These are phyloP conservation scores for Pyrochroa serraticornis DNA, from an alignment of 2,888 invertebrate genomes.

Conservation along the genomic window DNA sequence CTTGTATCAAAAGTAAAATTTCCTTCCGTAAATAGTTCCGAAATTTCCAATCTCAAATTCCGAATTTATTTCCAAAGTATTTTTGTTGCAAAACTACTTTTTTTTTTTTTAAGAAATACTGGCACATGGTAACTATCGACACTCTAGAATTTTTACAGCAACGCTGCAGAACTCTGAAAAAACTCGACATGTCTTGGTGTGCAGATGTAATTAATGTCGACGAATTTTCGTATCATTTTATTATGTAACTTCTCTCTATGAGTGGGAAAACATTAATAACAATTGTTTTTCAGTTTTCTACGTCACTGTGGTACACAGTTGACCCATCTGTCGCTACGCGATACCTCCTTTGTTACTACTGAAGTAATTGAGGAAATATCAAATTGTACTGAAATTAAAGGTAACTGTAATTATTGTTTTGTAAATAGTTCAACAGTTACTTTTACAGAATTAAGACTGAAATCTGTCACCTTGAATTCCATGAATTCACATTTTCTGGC, in stretches of 20 bases:
- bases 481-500: conserved; percentile 64
- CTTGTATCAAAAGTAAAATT: no score
- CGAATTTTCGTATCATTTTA: no score
- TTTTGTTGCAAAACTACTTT: no score
- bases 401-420: conserved; percentile 56
- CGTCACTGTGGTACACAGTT: conserved; percentile 69
- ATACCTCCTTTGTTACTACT: conserved; percentile 78
- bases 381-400: conserved; percentile 73
- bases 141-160: conserved; percentile 62
- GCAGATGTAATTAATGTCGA: conserved; percentile 62
- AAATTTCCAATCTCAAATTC: no score
- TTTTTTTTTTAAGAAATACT: conserved; percentile 65
- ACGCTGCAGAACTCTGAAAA: conserved; percentile 73
- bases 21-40: no score
- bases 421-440: background rate
- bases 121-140: conserved; percentile 73
- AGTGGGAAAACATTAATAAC: no score
- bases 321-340: conserved; percentile 78
- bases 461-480: conserved; percentile 60
- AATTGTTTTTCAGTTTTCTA: conserved; percentile 67
- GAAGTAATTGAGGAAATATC: conserved; percentile 70
- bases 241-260: no score
- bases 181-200: conserved; percentile 89
- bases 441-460: conserved; percentile 77
- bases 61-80: no score